A percentile compares a stretch with the other conserved stretches of the same genome.
Evolutionary conservation across 2,113 vertebrate species (phyloP).

Genomic region (rabbit (Oryctolagus cuniculus)): DNA sequence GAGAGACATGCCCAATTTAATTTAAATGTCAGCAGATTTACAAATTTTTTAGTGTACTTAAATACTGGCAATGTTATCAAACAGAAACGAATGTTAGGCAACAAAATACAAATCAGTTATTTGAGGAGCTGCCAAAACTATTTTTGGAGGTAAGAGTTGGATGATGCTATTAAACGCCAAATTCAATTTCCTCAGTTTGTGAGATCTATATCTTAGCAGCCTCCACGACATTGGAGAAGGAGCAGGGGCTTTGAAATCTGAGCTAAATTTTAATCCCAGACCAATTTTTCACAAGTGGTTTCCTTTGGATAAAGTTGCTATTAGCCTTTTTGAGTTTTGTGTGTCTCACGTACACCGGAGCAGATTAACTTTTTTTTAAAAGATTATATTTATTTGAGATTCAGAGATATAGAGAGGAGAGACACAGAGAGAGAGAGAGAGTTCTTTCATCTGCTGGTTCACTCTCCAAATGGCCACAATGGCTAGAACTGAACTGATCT

Average conservation of each 20-base stretch:
- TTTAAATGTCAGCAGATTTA: constrained; percentile 79
- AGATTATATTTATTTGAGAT: no score
- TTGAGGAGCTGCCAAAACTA: constrained; percentile 80
- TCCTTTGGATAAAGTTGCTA: background rate
- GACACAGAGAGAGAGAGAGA: no score
- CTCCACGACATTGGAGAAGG: background rate
- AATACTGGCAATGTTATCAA: constrained; percentile 79
- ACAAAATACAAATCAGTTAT: constrained; percentile 78
- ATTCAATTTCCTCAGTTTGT: constrained; percentile 68
- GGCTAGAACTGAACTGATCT: no score
- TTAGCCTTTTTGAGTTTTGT: constrained; percentile 51
- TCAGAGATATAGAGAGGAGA: no score
- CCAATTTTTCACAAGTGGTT: background rate
- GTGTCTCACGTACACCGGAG: constrained; percentile 9
- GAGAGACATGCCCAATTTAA: constrained; percentile 68
- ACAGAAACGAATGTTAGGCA: constrained; percentile 76
- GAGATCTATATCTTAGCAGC: constrained; percentile 60
- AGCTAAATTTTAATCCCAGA: constrained; percentile 48
- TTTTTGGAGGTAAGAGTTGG: constrained; percentile 80
- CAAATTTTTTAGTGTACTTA: constrained; percentile 64
- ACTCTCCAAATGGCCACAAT: no score
- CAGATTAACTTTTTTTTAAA: no score
- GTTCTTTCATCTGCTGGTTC: no score
- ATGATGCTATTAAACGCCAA: constrained; percentile 74
- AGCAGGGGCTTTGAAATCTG: constrained; percentile 31